Conservation (phyloP, 23 tunicate species). For the Botrylloides violaceus region DNA sequence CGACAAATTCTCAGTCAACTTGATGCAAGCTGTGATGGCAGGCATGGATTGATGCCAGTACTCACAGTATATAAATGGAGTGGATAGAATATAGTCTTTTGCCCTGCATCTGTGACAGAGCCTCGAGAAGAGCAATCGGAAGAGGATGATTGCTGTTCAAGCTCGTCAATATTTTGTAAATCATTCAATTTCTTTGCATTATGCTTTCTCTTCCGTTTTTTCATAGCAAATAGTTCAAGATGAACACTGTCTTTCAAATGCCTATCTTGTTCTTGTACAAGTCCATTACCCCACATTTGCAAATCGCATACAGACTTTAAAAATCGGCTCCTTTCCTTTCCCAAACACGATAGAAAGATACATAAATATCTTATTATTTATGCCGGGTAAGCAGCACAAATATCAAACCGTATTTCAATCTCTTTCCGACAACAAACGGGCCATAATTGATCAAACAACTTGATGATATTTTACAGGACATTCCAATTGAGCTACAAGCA, state of each 20-base stretch:
- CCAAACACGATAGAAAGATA: no score
- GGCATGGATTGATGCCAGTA: conserved; percentile 2
- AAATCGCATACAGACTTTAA: neutral
- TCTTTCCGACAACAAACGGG: no score
- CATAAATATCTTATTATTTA: no score
- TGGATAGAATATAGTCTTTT: neutral
- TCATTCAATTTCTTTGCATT: neutral
- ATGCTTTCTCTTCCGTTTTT: conserved; percentile 38
- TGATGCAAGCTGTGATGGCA: neutral
- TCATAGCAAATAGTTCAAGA: conserved; percentile 45
- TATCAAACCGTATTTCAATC: no score
- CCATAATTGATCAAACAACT: no score
- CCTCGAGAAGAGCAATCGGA: neutral
- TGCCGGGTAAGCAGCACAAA: no score
- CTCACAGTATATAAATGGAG: neutral
- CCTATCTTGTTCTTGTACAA: conserved; percentile 36
- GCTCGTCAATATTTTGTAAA: neutral
- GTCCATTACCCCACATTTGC: neutral
- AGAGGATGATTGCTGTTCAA: neutral
- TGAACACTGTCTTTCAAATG: conserved; percentile 48
- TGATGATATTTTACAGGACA: no score
- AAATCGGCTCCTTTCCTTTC: neutral
- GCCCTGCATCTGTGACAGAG: neutral
- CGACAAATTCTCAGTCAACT: neutral
- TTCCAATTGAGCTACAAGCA: no score